Evolutionary conservation across 2,888 invertebrate species (phyloP).

Genomic region (Pandemis corylana): DNA sequence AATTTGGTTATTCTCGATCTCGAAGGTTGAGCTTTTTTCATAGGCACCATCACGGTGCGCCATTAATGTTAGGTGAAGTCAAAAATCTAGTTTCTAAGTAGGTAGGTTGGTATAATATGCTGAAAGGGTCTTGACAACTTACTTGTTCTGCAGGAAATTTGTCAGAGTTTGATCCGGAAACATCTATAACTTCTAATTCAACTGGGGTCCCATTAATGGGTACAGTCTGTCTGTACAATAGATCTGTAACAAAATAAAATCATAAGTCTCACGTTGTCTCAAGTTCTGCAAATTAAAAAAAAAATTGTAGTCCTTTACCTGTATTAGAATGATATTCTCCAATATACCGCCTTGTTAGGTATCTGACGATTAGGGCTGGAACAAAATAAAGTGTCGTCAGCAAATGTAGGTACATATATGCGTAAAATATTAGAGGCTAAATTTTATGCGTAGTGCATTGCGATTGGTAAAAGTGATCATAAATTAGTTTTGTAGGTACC

Average conservation of each 20-base stretch:
- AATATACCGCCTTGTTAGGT: constrained; percentile 90
- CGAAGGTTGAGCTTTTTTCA: background rate
- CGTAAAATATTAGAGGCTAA: background rate
- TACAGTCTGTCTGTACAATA: constrained; percentile 90
- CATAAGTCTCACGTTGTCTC: constrained; percentile 1
- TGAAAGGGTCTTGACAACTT: constrained; percentile 45
- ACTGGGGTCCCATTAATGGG: constrained; percentile 89
- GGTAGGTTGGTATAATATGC: too few species aligned
- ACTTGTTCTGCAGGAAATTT: constrained; percentile 86
- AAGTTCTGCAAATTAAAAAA: background rate
- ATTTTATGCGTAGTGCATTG: background rate
- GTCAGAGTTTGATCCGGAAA: constrained; percentile 88
- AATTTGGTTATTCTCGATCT: background rate
- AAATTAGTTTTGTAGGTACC: background rate
- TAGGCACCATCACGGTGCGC: too few species aligned
- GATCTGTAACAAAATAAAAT: constrained; percentile 84
- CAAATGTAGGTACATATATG: background rate
- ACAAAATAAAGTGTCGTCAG: constrained; percentile 54
- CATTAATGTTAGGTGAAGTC: too few species aligned
- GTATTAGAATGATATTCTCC: constrained; percentile 93
- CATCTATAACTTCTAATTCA: constrained; percentile 92
- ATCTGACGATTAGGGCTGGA: constrained; percentile 91
- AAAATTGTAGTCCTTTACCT: constrained; percentile 78
- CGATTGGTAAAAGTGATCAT: background rate
- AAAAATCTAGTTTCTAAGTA: background rate